Evolutionary conservation across 2,888 invertebrate genomes (phyloP), one percentile per base, ranked within the genome.

Genomic region (Platycheirus albimanus): DNA sequence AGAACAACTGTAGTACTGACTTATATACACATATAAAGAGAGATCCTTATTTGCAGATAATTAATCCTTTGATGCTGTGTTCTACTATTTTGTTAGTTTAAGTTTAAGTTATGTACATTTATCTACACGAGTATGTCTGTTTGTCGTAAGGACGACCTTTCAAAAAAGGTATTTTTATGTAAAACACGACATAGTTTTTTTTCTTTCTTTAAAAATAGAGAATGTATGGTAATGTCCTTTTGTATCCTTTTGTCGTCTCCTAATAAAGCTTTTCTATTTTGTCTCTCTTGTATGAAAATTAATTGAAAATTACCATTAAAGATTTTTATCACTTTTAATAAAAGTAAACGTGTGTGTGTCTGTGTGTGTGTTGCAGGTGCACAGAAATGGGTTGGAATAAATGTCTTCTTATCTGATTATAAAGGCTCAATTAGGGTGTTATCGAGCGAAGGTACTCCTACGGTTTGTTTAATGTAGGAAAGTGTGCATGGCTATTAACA

Each of bases 251-350:
- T 33, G 5, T 33, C 30, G 8, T 8, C 24, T 5, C 30, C 30
- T 33, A 24, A 3, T 33, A 4, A 8, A 8, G 7, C 3, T 33
- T 8, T 8, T 33, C 7, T 33, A 33, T 8, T 15, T 19, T 56
- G 28, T n/a, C n/a, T n/a, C 33, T 15, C 36, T 38, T 2, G 43
- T 30, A 52, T 66, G 43, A 58, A 38, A 67, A 63, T 80, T 75
- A 80, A 75, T 75, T 80, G 80, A 80, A 75, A 80, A 75, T 70
- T 52, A 52, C 64, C 80, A 64, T 80, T 58, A 70, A 64, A 70
- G 64, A 66, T 75, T 70, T n/a, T 52, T 52, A 52, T 52, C 52
- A 52, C 52, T 56, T 74, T 75, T n/a, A n/a, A n/a, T n/a, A n/a
- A n/a, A n/a, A n/a, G n/a, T n/a, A n/a, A n/a, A n/a, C n/a, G n/a